Evolutionary conservation across 2,888 invertebrate genomes (phyloP), one percentile per base, ranked within the genome.

Genomic region (Ommatoiulus sabulosus): DNA sequence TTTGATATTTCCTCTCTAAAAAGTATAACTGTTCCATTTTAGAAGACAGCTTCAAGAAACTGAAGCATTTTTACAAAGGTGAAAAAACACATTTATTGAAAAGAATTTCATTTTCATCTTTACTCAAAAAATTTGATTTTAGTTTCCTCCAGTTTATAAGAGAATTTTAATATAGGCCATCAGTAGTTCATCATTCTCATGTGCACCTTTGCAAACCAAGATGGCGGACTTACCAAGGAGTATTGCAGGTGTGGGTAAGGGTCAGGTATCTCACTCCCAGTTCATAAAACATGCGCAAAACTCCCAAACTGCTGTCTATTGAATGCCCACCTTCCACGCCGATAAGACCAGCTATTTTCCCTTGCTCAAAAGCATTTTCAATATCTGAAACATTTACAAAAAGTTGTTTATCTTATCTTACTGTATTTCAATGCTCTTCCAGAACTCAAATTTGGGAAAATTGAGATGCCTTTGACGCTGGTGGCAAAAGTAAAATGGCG

Each of bases 281-380:
- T 90, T 96, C 96, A 93, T 97, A 96, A 93, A 96, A 96, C 94
- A 96, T 96, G 89, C 97, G 94, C 90, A 97, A 94, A 7, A 96
- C 95, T 15, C 95, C 96, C 89, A 97, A 94, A 89, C 96, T 96
- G 92, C 96, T 96, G 91, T 95, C 96, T 90, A 97, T 95, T 89
- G 96, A 95, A 93, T 97, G 97, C 5, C 97, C 97, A 15, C 97
- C 97, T 93, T 98, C 98, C 85, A 98, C 95, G 44, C 97, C 98
- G 91, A 98, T 96, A 91, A 98, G 94, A 90, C 97, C 97, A 80
- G 96, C 97, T 90, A 98, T 96, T 91, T 96, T 95, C 89, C 96
- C 97, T 87, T 94, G 94, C 90, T 94, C 94, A 93, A 95, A 95
- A 1, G 95, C 95, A 90, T 94, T 94, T 91, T 95, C 93, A 90